Conservation (phyloP, 2,113 vertebrate genomes). For the Lamprotornis superbus region DNA sequence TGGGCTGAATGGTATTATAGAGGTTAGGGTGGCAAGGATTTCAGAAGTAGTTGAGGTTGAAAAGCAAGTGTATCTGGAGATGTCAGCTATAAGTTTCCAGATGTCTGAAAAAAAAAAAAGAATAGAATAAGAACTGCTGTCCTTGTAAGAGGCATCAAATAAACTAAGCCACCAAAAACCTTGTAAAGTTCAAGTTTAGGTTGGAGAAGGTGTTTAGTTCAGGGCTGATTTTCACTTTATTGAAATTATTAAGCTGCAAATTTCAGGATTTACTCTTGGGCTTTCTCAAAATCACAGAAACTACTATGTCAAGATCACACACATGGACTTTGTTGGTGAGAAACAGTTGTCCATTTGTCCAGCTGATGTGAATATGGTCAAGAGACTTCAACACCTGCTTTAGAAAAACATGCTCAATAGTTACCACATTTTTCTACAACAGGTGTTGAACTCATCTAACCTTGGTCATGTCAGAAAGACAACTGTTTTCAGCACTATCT, state of each 20-base stretch:
- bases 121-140: neutral
- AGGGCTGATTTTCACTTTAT: neutral
- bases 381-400: constrained; percentile 24
- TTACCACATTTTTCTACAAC: neutral
- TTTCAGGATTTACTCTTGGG: neutral
- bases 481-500: neutral
- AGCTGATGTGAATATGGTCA: neutral
- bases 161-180: neutral
- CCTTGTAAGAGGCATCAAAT: neutral
- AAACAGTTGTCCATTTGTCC: neutral
- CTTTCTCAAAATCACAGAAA: neutral
- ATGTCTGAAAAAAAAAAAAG: neutral
- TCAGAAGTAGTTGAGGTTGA: neutral
- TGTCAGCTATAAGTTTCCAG: neutral
- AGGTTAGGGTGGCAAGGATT: neutral
- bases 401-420: neutral
- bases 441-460: constrained; percentile 22
- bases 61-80: neutral
- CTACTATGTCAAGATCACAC: neutral
- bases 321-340: neutral
- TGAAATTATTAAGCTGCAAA: neutral
- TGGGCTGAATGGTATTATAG: neutral
- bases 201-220: neutral
- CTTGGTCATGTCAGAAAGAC: neutral
- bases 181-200: neutral